Base-by-base conservation (phyloP, 2,888 invertebrate genomes). In the Lymantria monacha region DNA sequence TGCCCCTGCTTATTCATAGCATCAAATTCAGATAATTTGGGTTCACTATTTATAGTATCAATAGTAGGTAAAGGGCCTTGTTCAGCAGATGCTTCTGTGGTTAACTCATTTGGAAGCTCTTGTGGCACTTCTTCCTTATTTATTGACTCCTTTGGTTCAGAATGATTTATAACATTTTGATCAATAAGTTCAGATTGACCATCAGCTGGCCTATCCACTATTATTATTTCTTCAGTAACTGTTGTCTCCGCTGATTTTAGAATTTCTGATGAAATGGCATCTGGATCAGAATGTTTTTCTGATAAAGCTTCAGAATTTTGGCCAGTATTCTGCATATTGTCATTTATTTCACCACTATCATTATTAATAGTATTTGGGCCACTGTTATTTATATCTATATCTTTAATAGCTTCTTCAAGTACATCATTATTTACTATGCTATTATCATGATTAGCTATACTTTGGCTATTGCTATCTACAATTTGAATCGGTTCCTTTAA, bases 41-140 rank as follows among this genome's bases (percentile, higher is more conserved):
- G 68, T 64, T 81, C 82, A 55, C 59, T 60, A 45, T 41, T 69
- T 38, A 73, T 71, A 60, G 46, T 54, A 43, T 60, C 51, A 5
- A 2, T 22, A 5, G 22, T 22, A 22, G 5, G 22, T 22, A 5
- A 22, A 3, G 22, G 22, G 3, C 2, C 22, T 22, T 22, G 22
- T 48, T 72, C 69, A 42, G 71, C 51, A 53, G 76, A 67, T 46
- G 49, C 42, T 47, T 62, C 57, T 49, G 70, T 66, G 50, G 60
- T 63, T 51, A 76, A 63, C 55, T 68, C 46, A 55, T 72, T 72
- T 13, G 76, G 71, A 65, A 76, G 70, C 52, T 76, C 69, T 63
- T 79, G 57, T 53, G 63, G 48, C 44, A 45, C 11, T 42, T 60
- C 47, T 15, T 66, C 59, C 51, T 44, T 61, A 33, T 51, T 59